Evolutionary conservation across 2,797 vertebrate genomes (phyloP), one percentile per base, ranked within the genome.

Genomic region (Crenichthys baileyi): DNA sequence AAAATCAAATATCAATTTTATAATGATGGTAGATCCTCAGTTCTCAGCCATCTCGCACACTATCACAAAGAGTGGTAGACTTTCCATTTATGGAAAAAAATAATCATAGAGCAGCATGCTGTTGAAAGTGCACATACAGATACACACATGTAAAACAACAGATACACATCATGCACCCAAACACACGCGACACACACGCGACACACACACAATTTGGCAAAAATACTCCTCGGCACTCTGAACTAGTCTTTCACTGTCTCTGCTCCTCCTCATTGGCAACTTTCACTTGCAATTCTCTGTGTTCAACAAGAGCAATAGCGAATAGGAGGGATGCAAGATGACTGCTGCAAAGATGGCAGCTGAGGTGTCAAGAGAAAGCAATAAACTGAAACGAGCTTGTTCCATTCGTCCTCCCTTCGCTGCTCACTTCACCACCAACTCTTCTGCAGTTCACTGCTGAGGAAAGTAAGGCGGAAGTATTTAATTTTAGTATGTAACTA

Each of bases 41-140:
- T 73, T 81, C 53, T 73, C 41, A 26, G 48, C 16, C 13, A 81
- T 89, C 91, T 78, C 81, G 92, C 88, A 88, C 51, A 65, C 65
- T 39, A 22, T 36, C 61, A 46, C 94, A 94, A 95, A 94, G 94
- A 93, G 95, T 90, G 88, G 92, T 89, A 93, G 93, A 95, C 94
- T 97, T 95, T 96, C 86, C 93, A 93, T 67, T 18, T 71, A 83
- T 46, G 63, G 22, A 53, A 75, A 39, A 26, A 75, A 50, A 46
- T 46, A 46, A 93, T 94, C 96, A 97, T 93, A 95, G 96, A 98
- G 97, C 96, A 96, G 96, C 98, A 99, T 99, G 97, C 98, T 97
- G 96, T 96, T 95, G 93, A 94, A 96, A 96, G 89, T 90, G 81
- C 89, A 78, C 82, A 85, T 70, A 83, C 95, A 96, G 82, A 86